Evolutionary conservation across 23 tunicate genomes (phyloP).

Genomic region (Styela clava): DNA sequence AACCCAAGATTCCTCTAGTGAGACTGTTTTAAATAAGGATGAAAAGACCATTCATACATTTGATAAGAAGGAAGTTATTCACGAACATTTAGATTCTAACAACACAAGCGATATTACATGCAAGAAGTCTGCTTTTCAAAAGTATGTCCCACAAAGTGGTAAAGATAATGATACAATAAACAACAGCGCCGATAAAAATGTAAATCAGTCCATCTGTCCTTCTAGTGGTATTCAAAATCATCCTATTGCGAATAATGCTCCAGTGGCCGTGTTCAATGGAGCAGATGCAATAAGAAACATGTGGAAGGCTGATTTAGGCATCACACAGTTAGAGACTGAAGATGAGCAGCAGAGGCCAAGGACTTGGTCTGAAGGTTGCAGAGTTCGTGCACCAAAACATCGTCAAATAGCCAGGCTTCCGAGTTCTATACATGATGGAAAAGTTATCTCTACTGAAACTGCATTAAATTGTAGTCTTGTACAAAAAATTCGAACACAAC

Average conservation of each 20-base stretch:
- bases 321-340: neutral
- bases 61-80: slow-evolving; percentile 13
- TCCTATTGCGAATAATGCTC: neutral
- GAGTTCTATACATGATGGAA: neutral
- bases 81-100: slow-evolving; percentile 1
- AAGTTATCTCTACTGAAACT: neutral
- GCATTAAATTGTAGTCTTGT: neutral
- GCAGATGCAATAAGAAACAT: neutral
- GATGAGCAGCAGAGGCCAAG: slow-evolving; percentile 34
- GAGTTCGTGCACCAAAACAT: slow-evolving; percentile 1
- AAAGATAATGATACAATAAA: neutral
- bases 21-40: neutral
- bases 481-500: slow-evolving; percentile 21
- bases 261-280: neutral
- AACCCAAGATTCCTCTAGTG: neutral
- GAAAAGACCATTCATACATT: neutral
- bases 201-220: neutral
- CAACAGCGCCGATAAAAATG: neutral
- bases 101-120: neutral
- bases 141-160: neutral
- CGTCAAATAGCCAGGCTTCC: neutral
- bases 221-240: neutral
- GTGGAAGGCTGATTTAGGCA: neutral
- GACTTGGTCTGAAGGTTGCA: slow-evolving; percentile 64
- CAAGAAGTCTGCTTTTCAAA: neutral